Evolutionary conservation across 2,797 vertebrate species (phyloP).

Genomic region (Falco rusticolus): DNA sequence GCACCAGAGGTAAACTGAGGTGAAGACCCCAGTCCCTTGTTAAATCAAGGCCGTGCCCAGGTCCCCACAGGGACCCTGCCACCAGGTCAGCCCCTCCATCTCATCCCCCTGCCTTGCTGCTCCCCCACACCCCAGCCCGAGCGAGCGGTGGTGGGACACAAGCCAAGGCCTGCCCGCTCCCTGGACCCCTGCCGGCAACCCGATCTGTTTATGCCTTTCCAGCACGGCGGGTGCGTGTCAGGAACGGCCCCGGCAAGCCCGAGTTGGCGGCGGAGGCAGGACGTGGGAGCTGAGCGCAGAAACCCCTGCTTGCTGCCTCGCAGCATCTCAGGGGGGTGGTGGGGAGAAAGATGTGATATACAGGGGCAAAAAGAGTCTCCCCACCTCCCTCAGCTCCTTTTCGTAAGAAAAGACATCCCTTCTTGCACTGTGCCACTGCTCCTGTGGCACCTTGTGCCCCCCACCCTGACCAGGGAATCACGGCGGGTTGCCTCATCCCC

Average conservation of each 20-base stretch:
- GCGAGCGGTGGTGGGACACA: not conserved
- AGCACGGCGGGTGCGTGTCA: not conserved
- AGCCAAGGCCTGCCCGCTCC: constrained; percentile 62
- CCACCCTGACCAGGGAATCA: not conserved
- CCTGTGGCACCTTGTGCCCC: rapidly evolving
- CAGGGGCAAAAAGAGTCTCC: not conserved
- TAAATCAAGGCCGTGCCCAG: not conserved
- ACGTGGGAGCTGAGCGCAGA: not conserved
- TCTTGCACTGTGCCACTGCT: not conserved
- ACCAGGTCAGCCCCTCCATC: not conserved
- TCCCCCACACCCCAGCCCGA: not conserved
- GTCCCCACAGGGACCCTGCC: rapidly evolving
- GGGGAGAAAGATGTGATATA: rapidly evolving
- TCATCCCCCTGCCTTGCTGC: not conserved
- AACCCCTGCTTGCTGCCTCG: not conserved
- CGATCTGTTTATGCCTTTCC: constrained; percentile 53
- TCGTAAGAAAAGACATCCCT: not conserved
- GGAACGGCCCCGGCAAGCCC: constrained; percentile 53
- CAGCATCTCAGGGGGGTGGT: rapidly evolving
- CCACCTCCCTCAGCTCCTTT: not conserved
- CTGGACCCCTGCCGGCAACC: constrained; percentile 59
- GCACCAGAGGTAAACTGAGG: not conserved
- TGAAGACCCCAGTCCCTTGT: not conserved
- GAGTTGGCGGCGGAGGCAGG: not conserved
- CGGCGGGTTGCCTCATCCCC: rapidly evolving